These are phyloP conservation scores for Riptortus pedestris DNA, from an alignment of 1,140 invertebrate genomes.

Conservation along the genomic window DNA sequence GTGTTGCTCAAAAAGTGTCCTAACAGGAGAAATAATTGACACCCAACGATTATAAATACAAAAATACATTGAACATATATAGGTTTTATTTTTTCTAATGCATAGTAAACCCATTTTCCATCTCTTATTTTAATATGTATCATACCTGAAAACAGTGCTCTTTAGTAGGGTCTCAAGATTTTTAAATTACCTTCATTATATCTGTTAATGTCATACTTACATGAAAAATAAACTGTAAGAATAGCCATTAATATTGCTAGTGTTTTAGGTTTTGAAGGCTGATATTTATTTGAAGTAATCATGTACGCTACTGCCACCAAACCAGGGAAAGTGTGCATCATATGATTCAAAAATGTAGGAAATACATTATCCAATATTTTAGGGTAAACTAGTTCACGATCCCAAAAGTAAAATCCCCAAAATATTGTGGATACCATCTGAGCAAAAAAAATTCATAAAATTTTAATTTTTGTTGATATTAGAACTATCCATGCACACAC, in stretches of 20 bases:
- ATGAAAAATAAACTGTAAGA: neutral
- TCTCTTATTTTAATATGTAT: too few species aligned
- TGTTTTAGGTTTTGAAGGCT: neutral
- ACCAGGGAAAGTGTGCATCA: constrained; percentile 9
- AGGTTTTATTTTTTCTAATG: too few species aligned
- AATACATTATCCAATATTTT: constrained; percentile 1
- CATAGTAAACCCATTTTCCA: too few species aligned
- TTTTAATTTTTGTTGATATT: neutral
- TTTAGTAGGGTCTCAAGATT: too few species aligned
- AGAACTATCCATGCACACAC: neutral
- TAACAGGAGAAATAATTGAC: too few species aligned
- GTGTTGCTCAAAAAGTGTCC: too few species aligned
- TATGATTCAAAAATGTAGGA: constrained; percentile 14
- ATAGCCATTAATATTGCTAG: neutral
- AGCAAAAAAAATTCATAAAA: neutral
- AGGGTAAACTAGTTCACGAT: constrained; percentile 18
- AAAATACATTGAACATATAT: too few species aligned
- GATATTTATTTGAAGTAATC: constrained; percentile 5
- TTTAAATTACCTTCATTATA: too few species aligned
- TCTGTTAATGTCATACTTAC: constrained; percentile 11
- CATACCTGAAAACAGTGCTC: too few species aligned
- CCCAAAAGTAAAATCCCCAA: constrained; percentile 9
- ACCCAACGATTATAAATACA: too few species aligned
- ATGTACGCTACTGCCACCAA: constrained; percentile 8
- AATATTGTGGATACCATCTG: constrained; percentile 15